These are phyloP conservation scores for Archaeoteleia sp. DNA, from an alignment of 2,888 invertebrate genomes.

Conservation along the genomic window DNA sequence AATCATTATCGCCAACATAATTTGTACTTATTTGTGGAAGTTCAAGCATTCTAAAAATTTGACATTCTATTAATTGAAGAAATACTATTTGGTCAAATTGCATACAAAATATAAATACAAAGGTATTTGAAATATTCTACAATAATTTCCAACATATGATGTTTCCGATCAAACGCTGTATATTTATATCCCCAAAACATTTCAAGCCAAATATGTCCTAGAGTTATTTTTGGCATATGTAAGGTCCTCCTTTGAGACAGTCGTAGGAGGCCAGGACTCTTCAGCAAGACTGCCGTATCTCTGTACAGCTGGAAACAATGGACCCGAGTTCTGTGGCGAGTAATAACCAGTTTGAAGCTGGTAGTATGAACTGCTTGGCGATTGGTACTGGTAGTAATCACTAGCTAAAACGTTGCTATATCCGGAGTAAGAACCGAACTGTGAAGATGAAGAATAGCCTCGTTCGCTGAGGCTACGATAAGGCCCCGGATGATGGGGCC, in stretches of 20 bases:
- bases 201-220: slow-evolving; percentile 60
- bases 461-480: slow-evolving; percentile 73
- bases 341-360: slow-evolving; percentile 71
- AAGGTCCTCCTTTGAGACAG: slow-evolving; percentile 61
- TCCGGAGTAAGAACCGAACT: slow-evolving; percentile 70
- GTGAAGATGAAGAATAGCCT: slow-evolving; percentile 70
- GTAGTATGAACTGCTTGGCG: slow-evolving; percentile 63
- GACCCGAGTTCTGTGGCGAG: slow-evolving; percentile 70
- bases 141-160: not conserved
- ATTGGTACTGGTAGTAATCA: slow-evolving; percentile 67
- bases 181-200: not conserved
- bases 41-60: no score
- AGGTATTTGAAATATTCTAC: no score
- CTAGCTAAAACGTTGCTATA: slow-evolving; percentile 66
- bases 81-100: no score
- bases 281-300: slow-evolving; percentile 72
- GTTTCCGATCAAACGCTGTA: no score
- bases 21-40: no score
- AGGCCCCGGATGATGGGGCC: slow-evolving; percentile 72
- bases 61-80: no score
- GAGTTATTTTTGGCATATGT: slow-evolving; percentile 51
- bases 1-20: no score
- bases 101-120: no score
- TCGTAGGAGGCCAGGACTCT: slow-evolving; percentile 65
- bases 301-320: slow-evolving; percentile 69